Conservation (phyloP, 2,113 vertebrate genomes). For the Eublepharis macularius region DNA sequence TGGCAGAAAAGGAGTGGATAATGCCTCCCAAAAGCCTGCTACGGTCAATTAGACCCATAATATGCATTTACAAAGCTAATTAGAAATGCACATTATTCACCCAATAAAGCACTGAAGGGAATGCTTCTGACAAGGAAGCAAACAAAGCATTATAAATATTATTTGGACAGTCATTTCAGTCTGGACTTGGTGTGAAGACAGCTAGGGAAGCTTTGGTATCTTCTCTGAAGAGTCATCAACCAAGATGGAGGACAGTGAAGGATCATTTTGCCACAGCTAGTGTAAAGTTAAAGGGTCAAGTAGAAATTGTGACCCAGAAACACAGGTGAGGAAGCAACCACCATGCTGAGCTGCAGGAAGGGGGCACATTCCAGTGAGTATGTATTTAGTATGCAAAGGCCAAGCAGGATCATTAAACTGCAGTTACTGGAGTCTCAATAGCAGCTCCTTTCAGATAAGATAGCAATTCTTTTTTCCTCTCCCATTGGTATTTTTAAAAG, state of each 20-base stretch:
- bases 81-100: slow-evolving; percentile 14
- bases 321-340: neutral
- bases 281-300: neutral
- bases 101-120: slow-evolving; percentile 10
- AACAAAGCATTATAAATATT: slow-evolving; percentile 7
- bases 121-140: neutral
- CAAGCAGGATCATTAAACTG: neutral
- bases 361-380: neutral
- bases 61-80: neutral
- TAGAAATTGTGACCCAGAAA: neutral
- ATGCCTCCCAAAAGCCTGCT: neutral
- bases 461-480: neutral
- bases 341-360: neutral
- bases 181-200: neutral
- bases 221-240: neutral
- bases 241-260: neutral
- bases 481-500: neutral
- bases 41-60: neutral
- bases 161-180: neutral
- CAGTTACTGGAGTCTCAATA: neutral
- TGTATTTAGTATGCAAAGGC: neutral
- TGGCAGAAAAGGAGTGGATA: slow-evolving; percentile 6
- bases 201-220: too few species aligned
- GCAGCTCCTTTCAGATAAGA: neutral
- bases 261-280: neutral